phyloP scores from a whole-genome alignment of 2,888 invertebrate species.

The Prenolepis imparis region DNA sequence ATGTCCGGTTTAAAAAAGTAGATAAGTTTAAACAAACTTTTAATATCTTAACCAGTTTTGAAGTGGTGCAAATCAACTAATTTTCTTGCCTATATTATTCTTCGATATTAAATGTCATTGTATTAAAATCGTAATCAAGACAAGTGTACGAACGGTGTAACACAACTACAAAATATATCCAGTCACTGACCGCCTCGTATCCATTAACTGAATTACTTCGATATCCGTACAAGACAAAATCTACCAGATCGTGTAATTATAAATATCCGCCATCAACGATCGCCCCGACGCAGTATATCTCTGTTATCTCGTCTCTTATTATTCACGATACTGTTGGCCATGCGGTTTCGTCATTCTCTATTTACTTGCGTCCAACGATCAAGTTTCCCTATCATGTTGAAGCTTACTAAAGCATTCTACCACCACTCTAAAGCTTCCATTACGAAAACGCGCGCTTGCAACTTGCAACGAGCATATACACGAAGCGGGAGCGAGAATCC shows the following conservation, averaged over 20 bases:
- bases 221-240: background rate
- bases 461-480: background rate
- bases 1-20: background rate
- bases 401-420: background rate
- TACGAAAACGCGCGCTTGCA: background rate
- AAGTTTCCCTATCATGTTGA: background rate
- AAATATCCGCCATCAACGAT: background rate
- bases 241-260: background rate
- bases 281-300: background rate
- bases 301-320: slow-evolving; percentile 28
- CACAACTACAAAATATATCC: background rate
- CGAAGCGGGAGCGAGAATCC: background rate
- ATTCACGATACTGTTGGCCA: slow-evolving; percentile 44
- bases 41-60: background rate
- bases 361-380: slow-evolving; percentile 8
- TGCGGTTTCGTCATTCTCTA: background rate
- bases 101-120: background rate
- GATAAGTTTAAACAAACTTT: background rate
- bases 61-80: background rate
- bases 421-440: background rate
- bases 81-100: background rate
- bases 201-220: background rate
- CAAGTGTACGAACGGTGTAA: background rate
- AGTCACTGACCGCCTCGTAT: background rate
- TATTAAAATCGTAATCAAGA: background rate